Evolutionary conservation across 2,888 invertebrate genomes (phyloP), one percentile per base, ranked within the genome.

Genomic region (Cryptus viduatorius): DNA sequence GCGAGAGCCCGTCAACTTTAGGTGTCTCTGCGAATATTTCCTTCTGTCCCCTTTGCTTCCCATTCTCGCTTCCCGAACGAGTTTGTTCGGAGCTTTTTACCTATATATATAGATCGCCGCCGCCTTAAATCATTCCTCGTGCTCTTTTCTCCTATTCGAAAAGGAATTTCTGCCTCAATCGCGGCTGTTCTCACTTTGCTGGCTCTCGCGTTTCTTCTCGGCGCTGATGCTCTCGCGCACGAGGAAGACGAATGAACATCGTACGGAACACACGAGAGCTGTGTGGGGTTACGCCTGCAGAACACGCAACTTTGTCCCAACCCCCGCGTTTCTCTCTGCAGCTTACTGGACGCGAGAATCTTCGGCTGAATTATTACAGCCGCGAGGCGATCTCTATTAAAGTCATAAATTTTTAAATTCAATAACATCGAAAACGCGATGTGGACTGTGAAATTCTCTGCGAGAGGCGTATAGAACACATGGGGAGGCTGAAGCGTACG

Each of bases 361-460:
- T 87, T 86, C 77, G 83, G 84, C 87, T 93, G 92, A 93, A 91
- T 93, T 93, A 93, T 88, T 91, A 90, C 89, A 88, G 86, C 83
- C 87, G 87, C 37, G 90, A 90, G 90, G 89, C 89, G 89, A 91
- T 90, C 91, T 90, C 92, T 93, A 93, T 93, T 93, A 92, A 92
- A 92, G 90, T 89, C 90, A 92, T 93, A 93, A 93, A 93, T 93
- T 92, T 91, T 56, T 75, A 83, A 89, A 92, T 93, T 93, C 92
- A 92, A 93, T 93, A 92, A 86, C 81, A 86, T 85, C 69, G 83
- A 75, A 68, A 65, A 79, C 75, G 64, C 61, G 72, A 61, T 46
- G 77, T 31, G 61, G 37, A 29, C 37, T 29, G 24, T n/a, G 10
- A 50, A 56, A 42, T n/a, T 78, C 44, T 19, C 14, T 1, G 46